Evolutionary conservation across 2,797 vertebrate species (phyloP).

Genomic region (Lophotriccus pileatus): DNA sequence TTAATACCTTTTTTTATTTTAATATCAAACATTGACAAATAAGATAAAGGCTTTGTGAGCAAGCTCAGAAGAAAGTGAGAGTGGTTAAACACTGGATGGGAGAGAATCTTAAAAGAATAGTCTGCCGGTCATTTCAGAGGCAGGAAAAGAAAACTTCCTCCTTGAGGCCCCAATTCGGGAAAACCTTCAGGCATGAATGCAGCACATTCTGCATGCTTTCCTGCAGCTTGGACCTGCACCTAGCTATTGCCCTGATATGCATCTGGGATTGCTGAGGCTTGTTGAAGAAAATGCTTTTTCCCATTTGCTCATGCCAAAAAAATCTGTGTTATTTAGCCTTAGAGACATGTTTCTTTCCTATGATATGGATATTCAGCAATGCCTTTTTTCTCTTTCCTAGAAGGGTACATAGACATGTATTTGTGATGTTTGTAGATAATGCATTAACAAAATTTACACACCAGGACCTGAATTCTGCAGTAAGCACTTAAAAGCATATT

Average conservation of each 20-base stretch:
- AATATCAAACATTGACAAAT: slow-evolving; percentile 76
- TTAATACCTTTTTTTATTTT: slow-evolving; percentile 73
- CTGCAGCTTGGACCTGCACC: background rate
- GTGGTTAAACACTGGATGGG: background rate
- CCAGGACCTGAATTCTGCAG: background rate
- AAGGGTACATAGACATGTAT: no score
- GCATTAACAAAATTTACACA: background rate
- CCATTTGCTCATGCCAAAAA: background rate
- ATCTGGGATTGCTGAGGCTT: background rate
- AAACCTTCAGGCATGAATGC: background rate
- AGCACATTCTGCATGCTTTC: background rate
- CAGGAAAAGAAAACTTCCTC: background rate
- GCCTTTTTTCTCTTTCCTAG: background rate
- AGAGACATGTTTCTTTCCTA: background rate
- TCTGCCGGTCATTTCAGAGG: background rate
- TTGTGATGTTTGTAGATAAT: background rate
- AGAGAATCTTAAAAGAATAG: background rate
- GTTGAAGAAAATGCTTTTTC: background rate
- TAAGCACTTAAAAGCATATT: background rate
- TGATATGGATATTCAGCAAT: background rate
- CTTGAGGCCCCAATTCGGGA: background rate
- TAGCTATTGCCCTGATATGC: fast-evolving
- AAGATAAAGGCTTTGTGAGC: slow-evolving; percentile 60
- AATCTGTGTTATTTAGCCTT: background rate
- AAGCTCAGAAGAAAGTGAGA: slow-evolving; percentile 38